Conservation (phyloP, 2,113 vertebrate genomes). For the Centrocercus urophasianus region DNA sequence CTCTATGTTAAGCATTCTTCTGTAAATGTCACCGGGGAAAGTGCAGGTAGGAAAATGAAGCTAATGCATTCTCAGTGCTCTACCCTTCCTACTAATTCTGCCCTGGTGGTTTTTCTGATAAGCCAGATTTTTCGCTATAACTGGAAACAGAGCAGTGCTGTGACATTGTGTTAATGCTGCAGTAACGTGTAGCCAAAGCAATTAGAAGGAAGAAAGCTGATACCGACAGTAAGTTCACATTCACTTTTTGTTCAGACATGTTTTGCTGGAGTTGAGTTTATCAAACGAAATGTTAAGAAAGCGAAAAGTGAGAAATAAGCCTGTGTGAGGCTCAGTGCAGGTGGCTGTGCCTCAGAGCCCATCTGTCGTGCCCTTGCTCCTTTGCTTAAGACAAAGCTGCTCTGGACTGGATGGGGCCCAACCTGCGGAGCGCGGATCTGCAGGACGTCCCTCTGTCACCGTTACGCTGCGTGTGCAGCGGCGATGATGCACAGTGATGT, state of each 20-base stretch:
- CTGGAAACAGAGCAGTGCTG: not conserved
- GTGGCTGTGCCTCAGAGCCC: not conserved
- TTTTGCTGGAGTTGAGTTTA: not conserved
- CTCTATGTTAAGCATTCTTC: not conserved
- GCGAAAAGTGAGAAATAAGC: not conserved
- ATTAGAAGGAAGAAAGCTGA: not conserved
- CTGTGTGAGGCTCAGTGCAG: accelerated
- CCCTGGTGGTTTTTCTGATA: not conserved
- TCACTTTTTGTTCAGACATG: not conserved
- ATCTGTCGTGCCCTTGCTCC: not conserved
- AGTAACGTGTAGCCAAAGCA: not conserved
- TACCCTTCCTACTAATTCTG: not conserved
- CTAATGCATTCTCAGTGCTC: not conserved
- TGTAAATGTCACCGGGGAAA: not conserved
- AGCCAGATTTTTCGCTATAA: not conserved
- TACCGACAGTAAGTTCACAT: not conserved
- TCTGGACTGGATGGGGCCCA: not conserved
- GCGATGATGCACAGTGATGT: accelerated
- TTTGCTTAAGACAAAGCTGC: not conserved
- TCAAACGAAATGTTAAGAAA: not conserved
- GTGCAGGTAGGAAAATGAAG: not conserved
- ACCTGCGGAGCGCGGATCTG: too few relatives aligned
- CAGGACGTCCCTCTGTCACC: not conserved
- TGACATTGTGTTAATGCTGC: not conserved
- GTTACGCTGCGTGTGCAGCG: not conserved